Conservation (phyloP, 2,113 vertebrate species). For the Excalfactoria chinensis region DNA sequence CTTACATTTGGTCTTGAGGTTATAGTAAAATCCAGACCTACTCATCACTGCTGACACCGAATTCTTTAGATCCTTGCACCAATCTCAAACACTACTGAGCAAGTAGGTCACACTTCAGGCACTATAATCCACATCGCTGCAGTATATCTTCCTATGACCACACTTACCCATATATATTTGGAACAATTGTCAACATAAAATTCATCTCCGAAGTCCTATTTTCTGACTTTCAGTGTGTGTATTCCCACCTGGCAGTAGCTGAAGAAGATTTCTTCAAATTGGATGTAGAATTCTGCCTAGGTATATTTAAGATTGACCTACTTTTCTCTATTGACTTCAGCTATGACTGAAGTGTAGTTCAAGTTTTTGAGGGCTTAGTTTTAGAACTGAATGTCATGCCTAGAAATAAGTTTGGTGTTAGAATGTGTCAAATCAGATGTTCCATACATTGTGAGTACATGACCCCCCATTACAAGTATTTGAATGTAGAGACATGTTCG, state of each 20-base stretch:
- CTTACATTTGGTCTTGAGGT: neutral
- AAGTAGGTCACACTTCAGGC: neutral
- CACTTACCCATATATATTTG: neutral
- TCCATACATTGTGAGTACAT: neutral
- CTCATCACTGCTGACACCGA: neutral
- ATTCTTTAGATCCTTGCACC: neutral
- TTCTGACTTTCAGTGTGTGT: fast-evolving
- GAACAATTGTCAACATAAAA: fast-evolving
- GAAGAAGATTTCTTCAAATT: neutral
- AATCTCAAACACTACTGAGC: neutral
- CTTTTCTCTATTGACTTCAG: neutral
- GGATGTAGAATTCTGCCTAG: neutral
- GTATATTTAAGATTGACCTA: neutral
- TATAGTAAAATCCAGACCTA: neutral
- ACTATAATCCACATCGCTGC: neutral
- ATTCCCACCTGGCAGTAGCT: neutral
- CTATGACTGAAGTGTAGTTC: neutral
- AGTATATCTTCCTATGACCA: neutral
- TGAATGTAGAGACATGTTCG: neutral
- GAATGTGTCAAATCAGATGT: neutral
- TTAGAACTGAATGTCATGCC: neutral
- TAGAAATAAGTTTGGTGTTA: neutral
- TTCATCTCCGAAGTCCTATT: neutral
- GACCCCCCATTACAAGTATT: neutral
- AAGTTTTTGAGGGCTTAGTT: neutral